Evolutionary conservation across 2,888 invertebrate species (phyloP), one percentile per base, ranked within the genome.

Genomic region (Alloplasta piceator): DNA sequence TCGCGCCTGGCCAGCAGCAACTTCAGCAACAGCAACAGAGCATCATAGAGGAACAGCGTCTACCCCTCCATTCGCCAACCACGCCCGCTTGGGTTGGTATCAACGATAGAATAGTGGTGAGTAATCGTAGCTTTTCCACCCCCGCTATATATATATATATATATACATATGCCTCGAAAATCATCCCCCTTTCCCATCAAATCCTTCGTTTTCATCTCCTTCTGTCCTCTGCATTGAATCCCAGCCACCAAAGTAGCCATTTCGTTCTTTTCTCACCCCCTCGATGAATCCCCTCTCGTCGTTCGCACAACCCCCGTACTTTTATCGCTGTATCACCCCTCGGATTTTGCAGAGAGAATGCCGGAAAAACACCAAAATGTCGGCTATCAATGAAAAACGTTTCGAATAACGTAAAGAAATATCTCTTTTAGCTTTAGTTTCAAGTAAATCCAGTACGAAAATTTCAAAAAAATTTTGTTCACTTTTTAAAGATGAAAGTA

Each of bases 61-160:
- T 85, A 43, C 84, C 85, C 87, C 86, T 83, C 82, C 86, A 86
- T 83, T 83, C 86, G 39, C 79, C 86, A 88, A 86, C 88, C 89
- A 88, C 90, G 87, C 90, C 90, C 87, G 89, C 83, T 73, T 90
- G 89, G 89, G 80, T 78, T 86, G 82, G 81, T 85, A 87, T 84
- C 81, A 77, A 82, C 64, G 87, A 89, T 84, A 88, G 84, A 86
- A 86, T 83, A 83, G 86, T 86, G 85, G 90, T 90, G 89, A 88
- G 87, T 87, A 88, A 89, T 88, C 86, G 84, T 66, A 71, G 52
- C 74, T 79, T 74, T 82, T 84, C 82, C 86, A 50, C 41, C 68
- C 75, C 68, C 38, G 43, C 60, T 14, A 5, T 10, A 60, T 41
- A 41, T 12, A 58, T n/a, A 38, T n/a, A 36, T 56, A 56, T 56